phyloP scores from a whole-genome alignment of 2,797 vertebrate species.

The Lophius americanus region DNA sequence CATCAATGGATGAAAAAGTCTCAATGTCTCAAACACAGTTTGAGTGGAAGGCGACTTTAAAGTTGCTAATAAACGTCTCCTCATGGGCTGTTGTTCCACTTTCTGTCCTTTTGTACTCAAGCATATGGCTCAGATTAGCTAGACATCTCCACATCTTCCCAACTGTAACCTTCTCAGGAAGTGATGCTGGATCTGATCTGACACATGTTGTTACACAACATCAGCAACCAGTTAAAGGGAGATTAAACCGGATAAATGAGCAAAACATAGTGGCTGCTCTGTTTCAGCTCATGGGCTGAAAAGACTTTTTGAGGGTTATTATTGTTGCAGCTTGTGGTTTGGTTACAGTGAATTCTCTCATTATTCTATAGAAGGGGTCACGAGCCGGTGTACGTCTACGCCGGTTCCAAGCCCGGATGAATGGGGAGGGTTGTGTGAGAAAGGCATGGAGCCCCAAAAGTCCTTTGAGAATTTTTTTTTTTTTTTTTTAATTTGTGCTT shows the following conservation, averaged over 20 bases:
- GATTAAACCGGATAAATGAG: not conserved
- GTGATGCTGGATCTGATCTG: slow-evolving; percentile 13
- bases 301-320: slow-evolving; percentile 45
- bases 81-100: too few species aligned
- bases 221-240: not conserved
- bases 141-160: slow-evolving; percentile 7
- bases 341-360: slow-evolving; percentile 31
- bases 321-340: slow-evolving; percentile 42
- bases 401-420: too few species aligned
- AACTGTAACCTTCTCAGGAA: slow-evolving; percentile 4
- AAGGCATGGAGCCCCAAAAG: too few species aligned
- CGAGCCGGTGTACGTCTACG: not conserved
- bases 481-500: too few species aligned
- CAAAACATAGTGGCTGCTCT: slow-evolving; percentile 18
- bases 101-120: not conserved
- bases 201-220: slow-evolving; percentile 12
- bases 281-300: slow-evolving; percentile 17
- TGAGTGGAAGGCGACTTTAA: too few species aligned
- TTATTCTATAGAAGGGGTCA: slow-evolving; percentile 31
- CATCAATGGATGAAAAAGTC: too few species aligned
- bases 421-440: too few species aligned
- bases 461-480: too few species aligned
- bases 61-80: too few species aligned
- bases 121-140: slow-evolving; percentile 25
- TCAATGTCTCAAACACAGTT: too few species aligned